Conservation (phyloP, 23 tunicate species). For the Clavelina lepadiformis region DNA sequence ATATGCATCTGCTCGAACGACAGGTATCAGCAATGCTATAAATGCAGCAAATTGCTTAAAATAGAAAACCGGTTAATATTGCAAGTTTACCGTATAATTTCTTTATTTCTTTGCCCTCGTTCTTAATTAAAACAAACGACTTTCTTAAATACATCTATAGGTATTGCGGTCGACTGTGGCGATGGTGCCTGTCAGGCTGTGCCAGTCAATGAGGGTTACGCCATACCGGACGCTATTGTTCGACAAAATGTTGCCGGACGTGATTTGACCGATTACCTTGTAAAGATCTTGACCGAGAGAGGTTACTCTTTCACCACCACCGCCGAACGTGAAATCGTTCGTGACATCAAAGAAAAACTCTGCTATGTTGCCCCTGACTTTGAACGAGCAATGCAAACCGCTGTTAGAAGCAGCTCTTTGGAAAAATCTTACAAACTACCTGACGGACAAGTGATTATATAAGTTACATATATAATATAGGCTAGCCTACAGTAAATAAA, state of each 20-base stretch:
- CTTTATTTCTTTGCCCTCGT: too few relatives aligned
- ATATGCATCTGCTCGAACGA: slow-evolving; percentile 48
- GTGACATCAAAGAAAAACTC: neutral
- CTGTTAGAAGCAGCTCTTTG: neutral
- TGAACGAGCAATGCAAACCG: neutral
- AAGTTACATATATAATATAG: too few relatives aligned
- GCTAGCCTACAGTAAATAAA: too few relatives aligned
- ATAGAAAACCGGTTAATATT: too few relatives aligned
- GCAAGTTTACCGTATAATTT: too few relatives aligned
- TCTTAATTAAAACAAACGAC: too few relatives aligned
- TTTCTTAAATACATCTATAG: too few relatives aligned
- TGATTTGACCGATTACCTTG: slow-evolving; percentile 40
- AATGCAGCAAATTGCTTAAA: too few relatives aligned
- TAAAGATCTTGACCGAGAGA: slow-evolving; percentile 33
- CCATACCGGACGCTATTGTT: slow-evolving; percentile 26
- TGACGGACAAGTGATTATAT: slow-evolving; percentile 65
- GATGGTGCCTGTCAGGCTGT: slow-evolving; percentile 30
- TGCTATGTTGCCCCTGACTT: neutral
- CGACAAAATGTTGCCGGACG: slow-evolving; percentile 42
- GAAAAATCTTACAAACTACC: slow-evolving; percentile 56
- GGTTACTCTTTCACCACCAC: neutral
- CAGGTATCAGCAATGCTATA: too few relatives aligned
- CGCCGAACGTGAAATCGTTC: neutral
- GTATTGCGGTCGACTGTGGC: slow-evolving; percentile 39
- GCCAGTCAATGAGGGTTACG: slow-evolving; percentile 31